Evolutionary conservation across 2,113 vertebrate species (phyloP).

Genomic region (Hucho hucho): DNA sequence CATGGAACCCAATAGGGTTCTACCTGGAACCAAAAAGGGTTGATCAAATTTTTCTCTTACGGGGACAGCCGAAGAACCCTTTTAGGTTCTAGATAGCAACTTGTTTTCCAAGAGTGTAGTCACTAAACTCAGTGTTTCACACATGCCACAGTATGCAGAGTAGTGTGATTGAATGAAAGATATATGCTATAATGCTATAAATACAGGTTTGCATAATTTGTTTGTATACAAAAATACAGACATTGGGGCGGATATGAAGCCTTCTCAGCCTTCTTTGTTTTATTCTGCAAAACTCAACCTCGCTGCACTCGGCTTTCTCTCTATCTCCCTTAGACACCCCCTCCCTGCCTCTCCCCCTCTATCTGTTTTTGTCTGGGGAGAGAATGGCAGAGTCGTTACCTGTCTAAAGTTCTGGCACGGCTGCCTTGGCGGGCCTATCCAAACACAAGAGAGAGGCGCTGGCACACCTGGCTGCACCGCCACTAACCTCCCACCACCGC

Average conservation of each 20-base stretch:
- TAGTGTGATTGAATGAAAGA: neutral
- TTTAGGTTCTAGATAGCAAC: too few relatives aligned
- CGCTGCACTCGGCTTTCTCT: slow-evolving; percentile 7
- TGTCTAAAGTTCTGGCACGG: slow-evolving; percentile 58
- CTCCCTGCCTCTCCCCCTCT: slow-evolving; percentile 2
- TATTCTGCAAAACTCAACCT: slow-evolving; percentile 10
- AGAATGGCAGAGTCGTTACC: slow-evolving; percentile 55
- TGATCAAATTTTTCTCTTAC: too few relatives aligned
- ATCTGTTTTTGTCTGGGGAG: slow-evolving; percentile 34
- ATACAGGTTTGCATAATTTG: neutral
- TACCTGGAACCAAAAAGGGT: too few relatives aligned
- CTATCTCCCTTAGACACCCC: neutral
- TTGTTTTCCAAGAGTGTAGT: neutral
- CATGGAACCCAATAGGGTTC: too few relatives aligned
- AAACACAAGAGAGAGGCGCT: slow-evolving; percentile 60
- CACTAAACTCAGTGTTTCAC: neutral
- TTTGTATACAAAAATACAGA: neutral
- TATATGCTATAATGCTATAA: neutral
- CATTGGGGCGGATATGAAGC: neutral
- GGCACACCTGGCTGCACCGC: slow-evolving; percentile 66
- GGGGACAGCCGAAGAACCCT: too few relatives aligned
- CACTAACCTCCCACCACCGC: slow-evolving; percentile 68
- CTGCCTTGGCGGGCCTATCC: slow-evolving; percentile 58
- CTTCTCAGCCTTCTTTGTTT: neutral
- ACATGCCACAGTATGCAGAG: neutral